phyloP scores from a whole-genome alignment of 1,140 invertebrate genomes.

The Tetragnatha versicolor region DNA sequence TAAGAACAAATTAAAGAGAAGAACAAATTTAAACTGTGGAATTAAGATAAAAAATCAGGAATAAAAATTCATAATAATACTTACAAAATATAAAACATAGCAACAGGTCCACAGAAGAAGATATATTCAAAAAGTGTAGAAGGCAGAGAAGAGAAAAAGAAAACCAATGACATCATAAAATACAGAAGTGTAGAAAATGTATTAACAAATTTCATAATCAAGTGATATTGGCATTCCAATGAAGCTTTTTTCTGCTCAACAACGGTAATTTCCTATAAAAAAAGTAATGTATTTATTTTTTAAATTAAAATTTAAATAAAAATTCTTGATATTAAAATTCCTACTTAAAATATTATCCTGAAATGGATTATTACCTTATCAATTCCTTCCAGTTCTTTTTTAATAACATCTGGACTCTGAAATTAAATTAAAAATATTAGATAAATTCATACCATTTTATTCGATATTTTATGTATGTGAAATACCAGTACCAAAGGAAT shows the following conservation, averaged over 20 bases:
- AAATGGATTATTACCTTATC: constrained; percentile 35
- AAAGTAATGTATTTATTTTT: background rate
- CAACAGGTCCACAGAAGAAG: constrained; percentile 40
- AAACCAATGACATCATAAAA: constrained; percentile 27
- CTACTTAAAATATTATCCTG: background rate
- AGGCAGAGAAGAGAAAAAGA: constrained; percentile 43
- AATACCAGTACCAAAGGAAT: background rate
- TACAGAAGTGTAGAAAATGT: constrained; percentile 34
- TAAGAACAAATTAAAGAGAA: background rate
- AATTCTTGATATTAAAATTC: background rate
- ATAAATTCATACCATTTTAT: background rate
- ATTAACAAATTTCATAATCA: constrained; percentile 34
- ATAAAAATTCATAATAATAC: background rate
- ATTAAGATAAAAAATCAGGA: background rate
- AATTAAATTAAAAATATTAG: constrained; percentile 7
- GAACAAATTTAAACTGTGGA: background rate
- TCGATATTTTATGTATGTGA: background rate
- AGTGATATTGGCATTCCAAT: constrained; percentile 39
- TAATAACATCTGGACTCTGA: constrained; percentile 42
- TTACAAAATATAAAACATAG: constrained; percentile 45
- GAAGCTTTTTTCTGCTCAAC: constrained; percentile 16
- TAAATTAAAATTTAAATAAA: background rate
- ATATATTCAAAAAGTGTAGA: constrained; percentile 36
- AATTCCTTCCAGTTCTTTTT: constrained; percentile 34
- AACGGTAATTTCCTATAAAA: constrained; percentile 30